A percentile compares a stretch with the other conserved stretches of the same genome.
Evolutionary conservation across 1,140 invertebrate species (phyloP).

Genomic region (Bombus turneri): DNA sequence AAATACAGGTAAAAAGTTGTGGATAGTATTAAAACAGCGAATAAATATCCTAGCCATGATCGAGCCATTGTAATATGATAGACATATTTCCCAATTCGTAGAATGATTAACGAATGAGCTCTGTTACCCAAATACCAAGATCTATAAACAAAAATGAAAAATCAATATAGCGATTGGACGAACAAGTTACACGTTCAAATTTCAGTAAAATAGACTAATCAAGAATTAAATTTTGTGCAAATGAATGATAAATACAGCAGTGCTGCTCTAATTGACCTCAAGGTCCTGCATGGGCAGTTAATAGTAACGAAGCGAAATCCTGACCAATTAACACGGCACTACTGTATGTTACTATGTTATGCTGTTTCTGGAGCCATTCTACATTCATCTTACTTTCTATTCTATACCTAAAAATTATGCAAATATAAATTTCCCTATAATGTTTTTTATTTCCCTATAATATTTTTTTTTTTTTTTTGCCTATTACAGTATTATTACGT

Average conservation of each 20-base stretch:
- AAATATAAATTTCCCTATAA: not conserved
- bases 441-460: too few species aligned
- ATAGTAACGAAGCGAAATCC: not conserved
- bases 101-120: constrained; percentile 52
- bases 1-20: constrained; percentile 76
- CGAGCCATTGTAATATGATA: constrained; percentile 75
- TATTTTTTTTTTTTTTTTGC: too few species aligned
- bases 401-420: not conserved
- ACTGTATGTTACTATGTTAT: not conserved
- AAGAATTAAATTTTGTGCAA: not conserved
- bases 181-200: not conserved
- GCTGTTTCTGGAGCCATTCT: not conserved
- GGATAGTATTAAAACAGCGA: constrained; percentile 69
- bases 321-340: not conserved
- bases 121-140: constrained; percentile 13
- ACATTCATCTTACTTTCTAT: not conserved
- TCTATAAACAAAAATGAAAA: constrained; percentile 40
- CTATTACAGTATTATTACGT: not conserved
- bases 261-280: too few species aligned
- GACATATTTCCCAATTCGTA: constrained; percentile 72
- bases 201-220: not conserved
- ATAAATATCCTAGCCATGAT: constrained; percentile 77
- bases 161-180: not conserved
- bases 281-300: too few species aligned
- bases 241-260: not conserved